phyloP scores from a whole-genome alignment of 2,888 invertebrate genomes.

The Melanostoma mellinum region DNA sequence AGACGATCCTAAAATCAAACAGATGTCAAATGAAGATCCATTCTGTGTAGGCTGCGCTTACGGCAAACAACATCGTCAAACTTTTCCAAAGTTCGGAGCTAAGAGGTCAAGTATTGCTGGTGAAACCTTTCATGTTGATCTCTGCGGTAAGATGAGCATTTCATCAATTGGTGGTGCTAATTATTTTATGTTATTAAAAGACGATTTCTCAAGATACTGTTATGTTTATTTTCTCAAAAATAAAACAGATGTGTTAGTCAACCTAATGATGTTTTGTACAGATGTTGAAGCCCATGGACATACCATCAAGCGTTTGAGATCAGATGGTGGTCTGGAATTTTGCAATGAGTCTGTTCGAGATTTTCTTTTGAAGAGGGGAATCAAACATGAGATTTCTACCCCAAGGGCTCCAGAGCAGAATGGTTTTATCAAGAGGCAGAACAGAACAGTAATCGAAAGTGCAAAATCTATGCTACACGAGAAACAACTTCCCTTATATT shows the following conservation, averaged over 20 bases:
- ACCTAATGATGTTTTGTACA: slow-evolving; percentile 55
- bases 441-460: slow-evolving; percentile 43
- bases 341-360: slow-evolving; percentile 46
- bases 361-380: slow-evolving; percentile 41
- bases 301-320: slow-evolving; percentile 54
- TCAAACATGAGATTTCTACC: slow-evolving; percentile 57
- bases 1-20: slow-evolving; percentile 20
- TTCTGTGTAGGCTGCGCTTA: slow-evolving; percentile 50
- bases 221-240: slow-evolving; percentile 62
- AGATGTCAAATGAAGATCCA: not conserved
- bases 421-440: slow-evolving; percentile 48
- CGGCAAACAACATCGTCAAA: slow-evolving; percentile 41
- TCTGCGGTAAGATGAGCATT: slow-evolving; percentile 54
- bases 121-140: slow-evolving; percentile 52
- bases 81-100: slow-evolving; percentile 36
- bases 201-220: slow-evolving; percentile 60
- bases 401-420: slow-evolving; percentile 58
- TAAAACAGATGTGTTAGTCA: slow-evolving; percentile 61
- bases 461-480: slow-evolving; percentile 50
- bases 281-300: slow-evolving; percentile 59
- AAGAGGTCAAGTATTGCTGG: slow-evolving; percentile 21
- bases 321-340: slow-evolving; percentile 58
- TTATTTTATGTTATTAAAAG: slow-evolving; percentile 63
- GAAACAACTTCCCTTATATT: slow-evolving; percentile 20
- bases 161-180: slow-evolving; percentile 55